Percentiles rank a stretch among this genome's conserved stretches.
Evolutionary conservation across 2,888 invertebrate species (phyloP).

Genomic region (Loripinus fragilis): DNA sequence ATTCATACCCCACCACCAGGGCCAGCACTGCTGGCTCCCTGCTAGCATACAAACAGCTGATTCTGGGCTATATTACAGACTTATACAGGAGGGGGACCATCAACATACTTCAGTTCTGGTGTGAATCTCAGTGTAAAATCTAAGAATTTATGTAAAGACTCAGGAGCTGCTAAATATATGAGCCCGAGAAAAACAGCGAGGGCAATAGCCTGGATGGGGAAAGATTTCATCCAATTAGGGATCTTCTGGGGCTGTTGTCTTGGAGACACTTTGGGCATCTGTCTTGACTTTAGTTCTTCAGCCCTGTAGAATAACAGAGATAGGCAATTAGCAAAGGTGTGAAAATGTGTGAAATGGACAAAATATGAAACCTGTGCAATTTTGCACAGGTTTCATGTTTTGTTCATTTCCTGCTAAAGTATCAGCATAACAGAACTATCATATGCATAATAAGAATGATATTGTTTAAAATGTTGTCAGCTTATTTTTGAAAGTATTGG

Average conservation of each 20-base stretch:
- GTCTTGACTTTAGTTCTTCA: conserved; percentile 3
- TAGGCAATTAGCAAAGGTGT: background rate
- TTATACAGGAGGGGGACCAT: conserved; percentile 92
- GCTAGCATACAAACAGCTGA: conserved; percentile 20
- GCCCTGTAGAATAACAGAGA: background rate
- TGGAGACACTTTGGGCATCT: background rate
- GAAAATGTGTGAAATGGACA: too few species aligned
- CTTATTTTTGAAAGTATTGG: too few species aligned
- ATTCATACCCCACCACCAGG: conserved; percentile 30
- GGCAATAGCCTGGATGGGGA: conserved; percentile 72
- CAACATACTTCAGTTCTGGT: conserved; percentile 92
- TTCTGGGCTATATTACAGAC: conserved; percentile 24
- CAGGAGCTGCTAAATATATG: conserved; percentile 73
- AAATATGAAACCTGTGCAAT: too few species aligned
- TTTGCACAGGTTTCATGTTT: too few species aligned
- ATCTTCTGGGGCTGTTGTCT: background rate
- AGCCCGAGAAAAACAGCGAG: conserved; percentile 73
- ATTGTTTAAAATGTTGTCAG: too few species aligned
- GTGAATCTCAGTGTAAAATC: conserved; percentile 90
- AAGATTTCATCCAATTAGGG: conserved; percentile 65
- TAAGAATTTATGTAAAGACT: conserved; percentile 85
- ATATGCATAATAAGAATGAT: too few species aligned
- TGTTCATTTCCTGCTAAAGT: too few species aligned
- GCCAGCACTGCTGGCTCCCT: conserved; percentile 32
- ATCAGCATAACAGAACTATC: too few species aligned